These are phyloP conservation scores for Pelodiscus sinensis DNA, from an alignment of 2,113 vertebrate species.

Conservation along the genomic window DNA sequence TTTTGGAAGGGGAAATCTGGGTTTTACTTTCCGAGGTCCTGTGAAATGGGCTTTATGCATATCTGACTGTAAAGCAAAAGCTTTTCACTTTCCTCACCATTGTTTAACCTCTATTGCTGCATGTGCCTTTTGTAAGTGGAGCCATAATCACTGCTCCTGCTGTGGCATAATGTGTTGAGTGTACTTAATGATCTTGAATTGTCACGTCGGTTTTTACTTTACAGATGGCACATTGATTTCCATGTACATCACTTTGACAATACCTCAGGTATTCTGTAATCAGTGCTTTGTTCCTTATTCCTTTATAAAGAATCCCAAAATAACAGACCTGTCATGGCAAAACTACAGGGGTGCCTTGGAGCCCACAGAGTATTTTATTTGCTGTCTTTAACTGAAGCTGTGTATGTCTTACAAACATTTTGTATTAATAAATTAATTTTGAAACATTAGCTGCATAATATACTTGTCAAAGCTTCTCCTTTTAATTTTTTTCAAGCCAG, in stretches of 20 bases:
- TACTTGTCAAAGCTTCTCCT: neutral
- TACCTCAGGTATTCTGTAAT: neutral
- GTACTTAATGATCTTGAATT: neutral
- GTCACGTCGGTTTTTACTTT: neutral
- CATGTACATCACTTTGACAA: neutral
- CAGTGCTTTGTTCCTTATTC: neutral
- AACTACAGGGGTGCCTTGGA: neutral
- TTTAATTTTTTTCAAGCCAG: neutral
- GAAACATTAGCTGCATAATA: neutral
- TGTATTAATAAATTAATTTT: conserved; percentile 20
- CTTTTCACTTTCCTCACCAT: neutral
- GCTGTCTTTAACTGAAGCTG: neutral
- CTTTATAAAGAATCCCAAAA: neutral
- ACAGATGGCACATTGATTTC: neutral
- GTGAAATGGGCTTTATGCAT: neutral
- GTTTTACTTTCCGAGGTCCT: neutral
- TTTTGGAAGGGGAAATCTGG: neutral
- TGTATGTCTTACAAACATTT: neutral
- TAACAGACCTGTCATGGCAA: neutral
- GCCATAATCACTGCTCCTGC: neutral
- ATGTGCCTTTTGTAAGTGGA: conserved; percentile 2
- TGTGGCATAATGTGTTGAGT: neutral
- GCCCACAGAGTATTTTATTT: neutral
- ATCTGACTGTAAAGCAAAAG: neutral
- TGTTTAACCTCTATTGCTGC: neutral